Percentiles rank a stretch among this genome's conserved stretches.
Evolutionary conservation across 2,113 vertebrate genomes (phyloP).

Genomic region (Chloropsis hardwickii): DNA sequence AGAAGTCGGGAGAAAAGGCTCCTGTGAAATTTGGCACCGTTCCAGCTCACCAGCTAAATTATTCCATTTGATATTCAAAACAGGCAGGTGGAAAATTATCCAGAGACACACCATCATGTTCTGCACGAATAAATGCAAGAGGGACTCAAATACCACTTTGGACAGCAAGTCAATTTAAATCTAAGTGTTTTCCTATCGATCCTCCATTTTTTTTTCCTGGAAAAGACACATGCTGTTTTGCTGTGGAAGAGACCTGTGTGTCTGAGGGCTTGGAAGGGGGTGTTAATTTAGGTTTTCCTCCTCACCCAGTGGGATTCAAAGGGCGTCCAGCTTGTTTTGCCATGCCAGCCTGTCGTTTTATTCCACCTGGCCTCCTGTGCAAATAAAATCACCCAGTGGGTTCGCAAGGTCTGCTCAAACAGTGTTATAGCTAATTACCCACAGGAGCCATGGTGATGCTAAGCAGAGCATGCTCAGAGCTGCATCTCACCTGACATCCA

Average conservation of each 20-base stretch:
- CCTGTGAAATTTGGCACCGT: background rate
- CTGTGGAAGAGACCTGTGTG: background rate
- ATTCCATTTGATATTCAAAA: constrained; percentile 50
- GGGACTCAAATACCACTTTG: constrained; percentile 5
- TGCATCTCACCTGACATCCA: constrained; percentile 21
- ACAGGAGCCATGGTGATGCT: background rate
- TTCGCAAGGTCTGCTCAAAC: background rate
- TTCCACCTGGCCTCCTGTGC: background rate
- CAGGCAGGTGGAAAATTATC: constrained; percentile 57
- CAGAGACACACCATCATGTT: constrained; percentile 2
- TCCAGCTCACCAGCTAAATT: background rate
- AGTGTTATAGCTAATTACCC: constrained; percentile 17
- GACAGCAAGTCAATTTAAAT: background rate
- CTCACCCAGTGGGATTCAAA: background rate
- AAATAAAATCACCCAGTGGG: background rate
- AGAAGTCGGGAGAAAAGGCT: constrained; percentile 16
- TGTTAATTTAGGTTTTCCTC: background rate
- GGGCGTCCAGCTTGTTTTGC: background rate
- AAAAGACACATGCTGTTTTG: background rate
- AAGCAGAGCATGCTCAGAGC: constrained; percentile 6
- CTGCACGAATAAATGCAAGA: constrained; percentile 24
- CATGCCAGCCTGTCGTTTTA: background rate
- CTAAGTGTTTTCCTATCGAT: background rate
- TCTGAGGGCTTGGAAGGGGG: background rate
- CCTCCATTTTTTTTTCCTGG: background rate